Evolutionary conservation across 1,140 invertebrate species (phyloP).

Genomic region (Linepithema humile): DNA sequence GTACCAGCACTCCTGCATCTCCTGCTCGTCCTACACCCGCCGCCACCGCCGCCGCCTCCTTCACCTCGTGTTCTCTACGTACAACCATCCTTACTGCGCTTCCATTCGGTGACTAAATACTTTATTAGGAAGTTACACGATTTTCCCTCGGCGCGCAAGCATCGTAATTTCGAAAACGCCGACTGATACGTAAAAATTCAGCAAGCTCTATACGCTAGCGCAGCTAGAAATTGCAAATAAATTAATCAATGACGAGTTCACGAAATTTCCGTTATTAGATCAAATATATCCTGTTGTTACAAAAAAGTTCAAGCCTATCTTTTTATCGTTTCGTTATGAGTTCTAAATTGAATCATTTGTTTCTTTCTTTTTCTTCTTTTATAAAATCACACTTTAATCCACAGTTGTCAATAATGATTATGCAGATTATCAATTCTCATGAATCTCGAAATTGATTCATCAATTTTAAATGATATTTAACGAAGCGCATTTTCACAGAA

Average conservation of each 20-base stretch:
- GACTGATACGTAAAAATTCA: conserved; percentile 33
- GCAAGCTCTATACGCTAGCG: background rate
- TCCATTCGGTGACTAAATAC: conserved; percentile 78
- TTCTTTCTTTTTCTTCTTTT: background rate
- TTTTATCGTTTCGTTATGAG: background rate
- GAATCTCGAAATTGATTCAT: background rate
- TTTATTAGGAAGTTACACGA: conserved; percentile 79
- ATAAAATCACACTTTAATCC: background rate
- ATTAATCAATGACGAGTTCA: background rate
- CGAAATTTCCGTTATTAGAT: background rate
- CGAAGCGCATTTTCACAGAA: conserved; percentile 6
- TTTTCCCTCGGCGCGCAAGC: conserved; percentile 63
- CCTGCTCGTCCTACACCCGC: conserved; percentile 18
- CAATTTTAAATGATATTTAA: conserved; percentile 18
- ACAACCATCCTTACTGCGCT: conserved; percentile 54
- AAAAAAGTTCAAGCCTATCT: background rate
- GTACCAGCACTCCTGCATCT: conserved; percentile 48
- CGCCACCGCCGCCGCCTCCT: background rate
- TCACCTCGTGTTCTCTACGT: background rate
- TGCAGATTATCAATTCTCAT: background rate
- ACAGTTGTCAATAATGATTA: background rate
- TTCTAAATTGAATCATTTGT: background rate
- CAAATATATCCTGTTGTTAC: background rate
- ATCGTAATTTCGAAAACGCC: conserved; percentile 61
- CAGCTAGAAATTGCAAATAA: background rate